Percentiles rank a stretch among this genome's conserved stretches.
Conservation (phyloP, 1,140 invertebrate genomes). For the Drosophila nasuta region DNA sequence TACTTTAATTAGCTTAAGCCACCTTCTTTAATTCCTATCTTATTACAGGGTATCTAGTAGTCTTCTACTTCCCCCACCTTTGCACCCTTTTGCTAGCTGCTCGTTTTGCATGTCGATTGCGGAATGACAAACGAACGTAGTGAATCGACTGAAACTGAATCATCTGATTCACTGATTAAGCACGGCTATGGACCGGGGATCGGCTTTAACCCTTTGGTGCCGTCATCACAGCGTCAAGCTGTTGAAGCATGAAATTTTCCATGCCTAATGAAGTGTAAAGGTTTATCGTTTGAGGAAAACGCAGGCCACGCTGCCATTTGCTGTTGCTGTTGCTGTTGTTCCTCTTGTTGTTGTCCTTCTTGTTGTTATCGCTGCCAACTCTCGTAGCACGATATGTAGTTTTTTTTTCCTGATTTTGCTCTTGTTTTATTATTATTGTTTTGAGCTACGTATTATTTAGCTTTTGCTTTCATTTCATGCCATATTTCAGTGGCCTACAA, state of each 20-base stretch:
- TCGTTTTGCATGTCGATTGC: slow-evolving; percentile 56
- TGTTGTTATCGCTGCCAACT: slow-evolving; percentile 35
- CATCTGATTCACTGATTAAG: slow-evolving; percentile 81
- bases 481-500: slow-evolving; percentile 75
- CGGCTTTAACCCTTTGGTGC: slow-evolving; percentile 68
- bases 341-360: slow-evolving; percentile 16
- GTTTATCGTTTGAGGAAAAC: slow-evolving; percentile 74
- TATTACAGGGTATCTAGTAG: background rate
- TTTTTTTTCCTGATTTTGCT: slow-evolving; percentile 45
- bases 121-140: slow-evolving; percentile 62
- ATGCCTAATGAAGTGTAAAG: slow-evolving; percentile 80
- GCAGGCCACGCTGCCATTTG: slow-evolving; percentile 31
- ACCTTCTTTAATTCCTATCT: no score
- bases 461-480: slow-evolving; percentile 60
- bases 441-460: slow-evolving; percentile 70
- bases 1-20: no score
- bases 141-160: slow-evolving; percentile 69
- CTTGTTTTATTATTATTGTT: slow-evolving; percentile 78
- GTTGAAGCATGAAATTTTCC: slow-evolving; percentile 79
- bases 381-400: slow-evolving; percentile 6
- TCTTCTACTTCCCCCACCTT: background rate
- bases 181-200: slow-evolving; percentile 42
- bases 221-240: slow-evolving; percentile 57
- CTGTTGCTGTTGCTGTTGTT: slow-evolving; percentile 16
- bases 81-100: background rate